These are phyloP conservation scores for Solea senegalensis DNA, from an alignment of 2,113 vertebrate species.

Conservation along the genomic window DNA sequence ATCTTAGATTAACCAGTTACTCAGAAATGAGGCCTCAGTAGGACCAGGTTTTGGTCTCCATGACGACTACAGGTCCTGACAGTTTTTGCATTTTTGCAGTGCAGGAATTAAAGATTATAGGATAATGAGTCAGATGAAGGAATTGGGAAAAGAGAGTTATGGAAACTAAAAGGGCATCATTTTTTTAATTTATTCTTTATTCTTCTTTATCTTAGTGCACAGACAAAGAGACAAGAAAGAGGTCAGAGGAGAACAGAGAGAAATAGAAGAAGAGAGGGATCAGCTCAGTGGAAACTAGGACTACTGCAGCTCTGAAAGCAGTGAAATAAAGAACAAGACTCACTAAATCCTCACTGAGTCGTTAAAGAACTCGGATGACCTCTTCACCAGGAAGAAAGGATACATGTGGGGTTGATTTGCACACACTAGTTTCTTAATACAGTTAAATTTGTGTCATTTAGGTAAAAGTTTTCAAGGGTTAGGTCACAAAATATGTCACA, in stretches of 20 bases:
- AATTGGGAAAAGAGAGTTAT: not conserved
- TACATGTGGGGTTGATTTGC: not conserved
- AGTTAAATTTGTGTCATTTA: too few relatives aligned
- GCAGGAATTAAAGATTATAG: constrained; percentile 1
- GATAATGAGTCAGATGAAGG: constrained; percentile 33
- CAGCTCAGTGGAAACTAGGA: constrained; percentile 37
- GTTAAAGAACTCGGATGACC: too few relatives aligned
- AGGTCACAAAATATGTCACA: too few relatives aligned
- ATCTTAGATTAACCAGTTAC: too few relatives aligned
- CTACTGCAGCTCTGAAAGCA: constrained; percentile 16
- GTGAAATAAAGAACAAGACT: constrained; percentile 1
- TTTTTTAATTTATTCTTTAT: too few relatives aligned
- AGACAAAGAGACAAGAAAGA: not conserved
- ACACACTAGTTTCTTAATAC: not conserved
- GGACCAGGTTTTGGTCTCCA: too few relatives aligned
- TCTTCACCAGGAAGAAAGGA: not conserved
- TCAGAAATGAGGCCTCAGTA: too few relatives aligned
- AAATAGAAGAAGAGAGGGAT: not conserved
- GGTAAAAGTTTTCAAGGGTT: too few relatives aligned
- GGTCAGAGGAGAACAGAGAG: not conserved
- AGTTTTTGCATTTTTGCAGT: too few relatives aligned
- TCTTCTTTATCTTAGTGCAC: too few relatives aligned
- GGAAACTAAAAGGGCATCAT: not conserved
- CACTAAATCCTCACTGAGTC: not conserved
- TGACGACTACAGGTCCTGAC: too few relatives aligned